Base-by-base conservation (phyloP, 2,113 vertebrate species). In the Siniperca chuatsi region DNA sequence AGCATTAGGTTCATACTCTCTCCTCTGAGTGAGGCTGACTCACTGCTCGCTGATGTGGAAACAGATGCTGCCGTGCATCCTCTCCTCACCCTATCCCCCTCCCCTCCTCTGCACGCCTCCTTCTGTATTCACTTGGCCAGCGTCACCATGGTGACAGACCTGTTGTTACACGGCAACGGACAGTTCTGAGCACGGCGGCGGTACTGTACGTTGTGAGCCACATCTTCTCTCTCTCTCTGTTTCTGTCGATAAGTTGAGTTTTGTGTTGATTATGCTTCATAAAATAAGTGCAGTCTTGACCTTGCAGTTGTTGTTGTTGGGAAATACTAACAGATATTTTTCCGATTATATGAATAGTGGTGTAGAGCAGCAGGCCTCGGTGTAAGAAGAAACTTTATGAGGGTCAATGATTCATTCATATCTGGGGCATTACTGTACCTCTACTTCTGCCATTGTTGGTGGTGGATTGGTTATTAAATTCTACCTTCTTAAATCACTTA, bases 111-210 rank as follows among this genome's bases (percentile, higher is more conserved):
- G 35, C 44, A 69, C 52, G 33, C 33, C 67, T 50, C 54, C 62
- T 44, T 35, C 75, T 87, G 68, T 67, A 73, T 87, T 78, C 81
- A 71, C 75, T 87, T 74, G 69, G 62, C 67, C 5, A 1, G 23
- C 70, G 1, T 92, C 81, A 4, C 91, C 92, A 91, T 91, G 92
- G 89, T 13, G 81, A 93, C 79, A 37, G 76, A 85, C 79, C 83
- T 82, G 83, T 87, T 82, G 82, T 54, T 85, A 60, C 62, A 75
- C n/a, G 3, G 81, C 57, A 67, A 55, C 52, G 5, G 64, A 25
- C 76, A 25, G 73, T 64, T 61, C 12, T 60, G 58, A 67, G 50
- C 80, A 37, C 3, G 5, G 83, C 46, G 55, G 54, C 20, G 11
- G 57, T 25, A 60, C 72, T 80, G 73, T 72, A 48, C 8, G 4